Percentiles rank a stretch among this genome's conserved stretches.
phyloP scores from a whole-genome alignment of 2,113 vertebrate genomes.

The Eptesicus fuscus region DNA sequence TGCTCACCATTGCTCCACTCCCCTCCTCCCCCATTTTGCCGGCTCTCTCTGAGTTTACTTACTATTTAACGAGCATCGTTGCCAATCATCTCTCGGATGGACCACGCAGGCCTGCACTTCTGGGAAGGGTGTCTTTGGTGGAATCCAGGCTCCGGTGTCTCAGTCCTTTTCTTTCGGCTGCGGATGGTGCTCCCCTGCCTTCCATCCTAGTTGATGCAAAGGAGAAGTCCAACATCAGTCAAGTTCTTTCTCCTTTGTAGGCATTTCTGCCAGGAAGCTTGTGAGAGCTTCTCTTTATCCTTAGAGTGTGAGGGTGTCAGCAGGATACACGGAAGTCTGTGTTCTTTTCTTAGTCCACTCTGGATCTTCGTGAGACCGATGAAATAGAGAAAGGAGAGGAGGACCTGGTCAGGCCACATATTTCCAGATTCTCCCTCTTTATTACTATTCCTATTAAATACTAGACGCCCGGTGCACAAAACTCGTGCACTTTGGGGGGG shows the following conservation, averaged over 20 bases:
- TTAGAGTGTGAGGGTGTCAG: background rate
- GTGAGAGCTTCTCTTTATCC: background rate
- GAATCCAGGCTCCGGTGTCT: background rate
- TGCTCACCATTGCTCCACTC: background rate
- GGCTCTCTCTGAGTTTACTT: background rate
- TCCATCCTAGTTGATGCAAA: background rate
- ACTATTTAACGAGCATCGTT: background rate
- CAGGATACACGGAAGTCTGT: background rate
- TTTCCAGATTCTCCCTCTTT: background rate
- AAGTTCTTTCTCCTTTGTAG: background rate
- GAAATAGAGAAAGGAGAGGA: background rate
- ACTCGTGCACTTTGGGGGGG: too few relatives aligned
- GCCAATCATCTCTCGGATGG: background rate
- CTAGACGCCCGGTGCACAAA: too few relatives aligned
- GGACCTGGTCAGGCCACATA: rapidly evolving
- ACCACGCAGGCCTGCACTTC: background rate
- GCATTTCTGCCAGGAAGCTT: background rate
- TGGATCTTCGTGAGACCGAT: background rate
- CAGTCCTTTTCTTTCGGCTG: too few relatives aligned
- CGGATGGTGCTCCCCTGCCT: background rate
- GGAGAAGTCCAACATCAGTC: background rate
- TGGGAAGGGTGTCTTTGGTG: background rate
- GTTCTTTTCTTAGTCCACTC: background rate
- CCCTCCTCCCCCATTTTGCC: background rate
- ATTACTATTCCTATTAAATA: background rate